Base-by-base conservation (phyloP, 2,888 invertebrate species). In the Hartigia nigra region DNA sequence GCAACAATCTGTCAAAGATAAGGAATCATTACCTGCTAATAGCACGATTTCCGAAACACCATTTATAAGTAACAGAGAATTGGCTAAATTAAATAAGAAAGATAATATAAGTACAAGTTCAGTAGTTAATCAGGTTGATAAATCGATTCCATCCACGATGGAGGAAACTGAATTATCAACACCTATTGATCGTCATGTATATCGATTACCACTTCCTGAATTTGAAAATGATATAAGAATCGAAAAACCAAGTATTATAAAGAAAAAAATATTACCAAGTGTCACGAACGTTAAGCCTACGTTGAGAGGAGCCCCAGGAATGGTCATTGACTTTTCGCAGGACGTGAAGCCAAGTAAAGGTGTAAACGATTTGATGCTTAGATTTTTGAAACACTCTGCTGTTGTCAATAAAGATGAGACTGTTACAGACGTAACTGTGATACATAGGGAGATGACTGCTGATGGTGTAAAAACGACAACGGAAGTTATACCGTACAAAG, bases 301-400 rank as follows among this genome's bases (percentile, higher is more conserved):
- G 85, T 84, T 94, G 77, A 92, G 89, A 36, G 94, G 94, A n/a
- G 88, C 89, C 23, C 93, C 94, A 11, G 94, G 94, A 12, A 93
- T 93, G 82, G 87, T 95, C 5, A 95, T 96, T 76, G 94, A 95
- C 88, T 91, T 96, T 69, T 94, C 94, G 81, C 92, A 92, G 4
- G 93, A 93, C 1, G 88, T 91, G 14, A 87, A 89, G 81, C 84
- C 94, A 9, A 93, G 93, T 74, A 82, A 82, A 37, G 96, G 95
- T 12, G 92, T 97, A 12, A 93, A 94, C 81, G 92, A 94, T 78
- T 92, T 97, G 55, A 94, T 96, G 89, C 93, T 96, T 84, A 93
- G 96, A 82, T 96, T 96, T 88, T 92, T 95, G 69, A 94, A 94
- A 87, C 96, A 97, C 85, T 92, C 95, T 0, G 39, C 23, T 39